phyloP scores from a whole-genome alignment of 2,888 invertebrate genomes.

The Odontocolon sp. region DNA sequence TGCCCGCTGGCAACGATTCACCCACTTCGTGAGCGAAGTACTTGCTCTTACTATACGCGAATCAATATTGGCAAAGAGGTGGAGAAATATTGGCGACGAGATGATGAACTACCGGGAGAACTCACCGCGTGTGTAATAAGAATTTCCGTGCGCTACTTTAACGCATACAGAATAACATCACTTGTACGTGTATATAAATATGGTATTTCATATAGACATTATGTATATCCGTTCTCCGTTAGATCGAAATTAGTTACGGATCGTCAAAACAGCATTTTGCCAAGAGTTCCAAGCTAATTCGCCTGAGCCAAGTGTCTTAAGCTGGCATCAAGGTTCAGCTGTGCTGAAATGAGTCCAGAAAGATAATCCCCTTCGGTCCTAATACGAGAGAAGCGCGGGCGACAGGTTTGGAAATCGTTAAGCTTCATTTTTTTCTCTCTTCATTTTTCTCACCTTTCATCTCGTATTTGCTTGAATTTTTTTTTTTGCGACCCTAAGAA shows the following conservation, averaged over 20 bases:
- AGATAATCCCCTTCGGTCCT: conserved; percentile 39
- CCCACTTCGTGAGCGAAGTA: conserved; percentile 28
- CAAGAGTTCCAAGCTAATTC: not conserved
- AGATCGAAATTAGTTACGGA: conserved; percentile 47
- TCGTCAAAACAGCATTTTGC: conserved; percentile 30
- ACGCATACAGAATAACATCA: not conserved
- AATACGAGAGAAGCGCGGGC: conserved; percentile 24
- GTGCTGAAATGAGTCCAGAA: not conserved
- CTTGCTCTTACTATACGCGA: too few relatives aligned
- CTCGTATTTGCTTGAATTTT: not conserved
- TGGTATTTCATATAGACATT: conserved; percentile 7
- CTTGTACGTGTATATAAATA: not conserved
- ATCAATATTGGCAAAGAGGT: conserved; percentile 22
- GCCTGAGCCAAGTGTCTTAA: conserved; percentile 25
- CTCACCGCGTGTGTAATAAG: conserved; percentile 8
- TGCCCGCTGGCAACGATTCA: conserved; percentile 45
- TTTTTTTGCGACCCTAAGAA: not conserved
- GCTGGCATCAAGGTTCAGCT: conserved; percentile 28
- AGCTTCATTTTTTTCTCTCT: conserved; percentile 16
- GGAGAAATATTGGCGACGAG: not conserved
- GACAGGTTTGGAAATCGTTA: conserved; percentile 31
- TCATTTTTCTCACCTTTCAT: not conserved
- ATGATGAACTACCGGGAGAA: conserved; percentile 20
- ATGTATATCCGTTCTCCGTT: conserved; percentile 45
- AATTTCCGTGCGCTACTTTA: conserved; percentile 33